Conservation (phyloP, 2,888 invertebrate species). For the Alviniconcha strummeri region DNA sequence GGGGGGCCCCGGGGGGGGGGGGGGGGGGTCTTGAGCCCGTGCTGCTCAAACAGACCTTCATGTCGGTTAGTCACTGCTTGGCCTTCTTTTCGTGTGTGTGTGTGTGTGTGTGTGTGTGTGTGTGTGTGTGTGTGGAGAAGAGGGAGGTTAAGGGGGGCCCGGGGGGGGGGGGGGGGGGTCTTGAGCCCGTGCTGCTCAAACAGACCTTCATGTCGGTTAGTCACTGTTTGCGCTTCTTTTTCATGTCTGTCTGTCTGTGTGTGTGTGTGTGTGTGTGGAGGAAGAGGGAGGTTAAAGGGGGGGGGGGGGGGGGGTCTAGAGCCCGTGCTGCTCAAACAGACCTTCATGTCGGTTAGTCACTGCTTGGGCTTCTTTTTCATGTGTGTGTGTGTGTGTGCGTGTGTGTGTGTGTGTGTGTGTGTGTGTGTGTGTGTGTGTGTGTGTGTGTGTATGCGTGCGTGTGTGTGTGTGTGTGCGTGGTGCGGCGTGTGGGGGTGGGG, state of each 20-base stretch:
- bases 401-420: background rate
- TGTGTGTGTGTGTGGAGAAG: too few relatives aligned
- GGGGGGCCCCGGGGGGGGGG: background rate
- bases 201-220: constrained; percentile 84
- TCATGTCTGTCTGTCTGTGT: background rate
- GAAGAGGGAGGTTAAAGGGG: too few relatives aligned
- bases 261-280: too few relatives aligned
- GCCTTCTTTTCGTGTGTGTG: too few relatives aligned
- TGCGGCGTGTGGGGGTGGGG: background rate
- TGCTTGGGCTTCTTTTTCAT: background rate
- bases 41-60: constrained; percentile 83
- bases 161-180: constrained; percentile 2
- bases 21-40: constrained; percentile 69
- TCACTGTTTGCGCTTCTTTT: background rate
- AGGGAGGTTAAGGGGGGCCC: too few relatives aligned
- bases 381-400: background rate
- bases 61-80: constrained; percentile 77
- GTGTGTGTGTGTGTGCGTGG: background rate
- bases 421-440: background rate
- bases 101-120: background rate
- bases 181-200: constrained; percentile 77
- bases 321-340: constrained; percentile 81
- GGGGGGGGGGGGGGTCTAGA: constrained; percentile 57
- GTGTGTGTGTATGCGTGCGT: background rate
- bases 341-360: constrained; percentile 80